Evolutionary conservation across 2,888 invertebrate species (phyloP).

Genomic region (Trilocha varians): DNA sequence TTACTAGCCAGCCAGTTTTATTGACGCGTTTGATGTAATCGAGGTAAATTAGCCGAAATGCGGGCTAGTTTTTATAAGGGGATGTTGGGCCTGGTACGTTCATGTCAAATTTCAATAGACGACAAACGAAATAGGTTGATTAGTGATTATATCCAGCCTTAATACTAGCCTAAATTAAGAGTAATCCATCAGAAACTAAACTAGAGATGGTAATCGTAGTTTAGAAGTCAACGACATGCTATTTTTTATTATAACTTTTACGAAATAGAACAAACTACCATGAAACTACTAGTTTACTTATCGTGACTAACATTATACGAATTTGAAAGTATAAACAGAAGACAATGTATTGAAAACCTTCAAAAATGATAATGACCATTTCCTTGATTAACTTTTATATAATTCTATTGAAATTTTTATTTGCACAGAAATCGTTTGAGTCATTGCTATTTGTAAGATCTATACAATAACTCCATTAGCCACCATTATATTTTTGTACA

Average conservation of each 20-base stretch:
- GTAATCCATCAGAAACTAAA: not conserved
- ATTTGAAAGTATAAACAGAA: not conserved
- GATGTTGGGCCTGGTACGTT: slow-evolving; percentile 1
- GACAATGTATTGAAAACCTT: slow-evolving; percentile 4
- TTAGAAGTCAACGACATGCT: no score
- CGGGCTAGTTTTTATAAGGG: slow-evolving; percentile 31
- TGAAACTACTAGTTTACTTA: no score
- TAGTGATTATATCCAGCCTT: not conserved
- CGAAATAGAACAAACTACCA: no score
- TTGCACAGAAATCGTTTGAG: no score
- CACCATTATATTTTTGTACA: no score
- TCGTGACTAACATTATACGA: slow-evolving; percentile 1
- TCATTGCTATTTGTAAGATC: no score
- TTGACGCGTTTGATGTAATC: slow-evolving; percentile 35
- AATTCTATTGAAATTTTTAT: slow-evolving; percentile 1
- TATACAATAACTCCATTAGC: no score
- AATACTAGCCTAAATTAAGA: not conserved
- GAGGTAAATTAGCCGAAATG: slow-evolving; percentile 32
- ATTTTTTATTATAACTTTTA: no score
- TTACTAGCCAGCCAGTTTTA: slow-evolving; percentile 29
- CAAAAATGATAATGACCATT: slow-evolving; percentile 3
- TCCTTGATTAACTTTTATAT: slow-evolving; percentile 2
- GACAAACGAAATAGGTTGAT: not conserved
- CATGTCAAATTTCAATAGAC: not conserved
- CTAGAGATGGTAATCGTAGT: not conserved